Evolutionary conservation across 2,113 vertebrate genomes (phyloP).

Genomic region (Eclectus roratus): DNA sequence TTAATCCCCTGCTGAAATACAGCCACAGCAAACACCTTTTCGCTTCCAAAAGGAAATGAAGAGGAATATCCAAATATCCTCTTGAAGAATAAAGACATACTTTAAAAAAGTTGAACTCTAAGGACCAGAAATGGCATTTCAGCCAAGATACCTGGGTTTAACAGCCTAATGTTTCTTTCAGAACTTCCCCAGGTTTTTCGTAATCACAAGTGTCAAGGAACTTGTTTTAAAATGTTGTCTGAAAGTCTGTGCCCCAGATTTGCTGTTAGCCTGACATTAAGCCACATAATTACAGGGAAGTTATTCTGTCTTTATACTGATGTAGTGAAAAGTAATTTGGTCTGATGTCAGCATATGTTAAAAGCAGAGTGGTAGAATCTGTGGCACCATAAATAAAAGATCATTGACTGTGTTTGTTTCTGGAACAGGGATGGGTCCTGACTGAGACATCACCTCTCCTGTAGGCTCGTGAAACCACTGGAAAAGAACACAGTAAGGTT

Average conservation of each 20-base stretch:
- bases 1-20: conserved; percentile 5
- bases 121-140: background rate
- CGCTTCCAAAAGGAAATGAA: conserved; percentile 41
- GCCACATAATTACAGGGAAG: background rate
- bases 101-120: background rate
- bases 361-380: background rate
- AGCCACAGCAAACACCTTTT: conserved; percentile 44
- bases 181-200: background rate
- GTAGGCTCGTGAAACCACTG: background rate
- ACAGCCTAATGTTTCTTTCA: background rate
- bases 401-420: background rate
- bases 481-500: background rate
- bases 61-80: conserved; percentile 9
- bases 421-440: background rate
- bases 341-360: background rate
- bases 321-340: background rate
- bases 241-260: background rate
- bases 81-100: background rate
- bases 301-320: background rate
- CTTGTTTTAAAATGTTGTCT: background rate
- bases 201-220: background rate
- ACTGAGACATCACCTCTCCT: background rate
- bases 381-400: background rate
- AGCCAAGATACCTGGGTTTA: background rate
- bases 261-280: background rate